Evolutionary conservation across 2,888 invertebrate species (phyloP).

Genomic region (Archaeoteleia sp.): DNA sequence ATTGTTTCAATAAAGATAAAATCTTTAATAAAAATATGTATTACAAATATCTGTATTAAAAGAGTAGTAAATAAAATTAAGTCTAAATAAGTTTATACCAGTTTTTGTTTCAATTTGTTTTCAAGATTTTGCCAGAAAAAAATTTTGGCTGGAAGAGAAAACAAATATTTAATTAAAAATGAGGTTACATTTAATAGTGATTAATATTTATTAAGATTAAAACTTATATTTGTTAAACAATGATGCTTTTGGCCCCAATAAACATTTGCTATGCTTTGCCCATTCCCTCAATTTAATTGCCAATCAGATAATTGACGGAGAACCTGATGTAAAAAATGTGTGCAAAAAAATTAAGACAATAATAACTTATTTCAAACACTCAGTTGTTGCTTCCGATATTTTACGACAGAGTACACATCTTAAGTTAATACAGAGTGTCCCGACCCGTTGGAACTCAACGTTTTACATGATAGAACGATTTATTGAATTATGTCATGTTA

Average conservation of each 20-base stretch:
- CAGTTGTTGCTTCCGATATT: conserved; percentile 26
- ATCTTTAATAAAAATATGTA: no score
- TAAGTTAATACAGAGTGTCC: conserved; percentile 21
- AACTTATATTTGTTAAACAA: no score
- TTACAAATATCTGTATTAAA: no score
- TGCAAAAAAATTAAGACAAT: conserved; percentile 34
- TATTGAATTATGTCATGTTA: conserved; percentile 5
- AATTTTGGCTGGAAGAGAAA: no score
- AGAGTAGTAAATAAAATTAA: no score
- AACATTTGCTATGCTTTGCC: conserved; percentile 24
- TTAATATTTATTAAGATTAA: no score
- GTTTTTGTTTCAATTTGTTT: no score
- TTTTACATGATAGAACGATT: conserved; percentile 37
- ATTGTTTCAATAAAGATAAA: no score
- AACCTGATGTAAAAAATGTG: conserved; percentile 4
- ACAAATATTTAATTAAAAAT: no score
- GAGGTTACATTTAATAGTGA: no score
- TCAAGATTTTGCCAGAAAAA: no score
- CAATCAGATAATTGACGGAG: conserved; percentile 14
- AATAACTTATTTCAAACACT: conserved; percentile 35
- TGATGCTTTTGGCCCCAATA: conserved; percentile 36
- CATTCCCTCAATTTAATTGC: conserved; percentile 52
- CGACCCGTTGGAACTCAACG: conserved; percentile 39
- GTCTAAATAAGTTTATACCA: no score
- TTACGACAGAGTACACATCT: conserved; percentile 25